Evolutionary conservation across 92 coral and sea anemone genomes (phyloP).

Genomic region (Epizoanthus ramosus): DNA sequence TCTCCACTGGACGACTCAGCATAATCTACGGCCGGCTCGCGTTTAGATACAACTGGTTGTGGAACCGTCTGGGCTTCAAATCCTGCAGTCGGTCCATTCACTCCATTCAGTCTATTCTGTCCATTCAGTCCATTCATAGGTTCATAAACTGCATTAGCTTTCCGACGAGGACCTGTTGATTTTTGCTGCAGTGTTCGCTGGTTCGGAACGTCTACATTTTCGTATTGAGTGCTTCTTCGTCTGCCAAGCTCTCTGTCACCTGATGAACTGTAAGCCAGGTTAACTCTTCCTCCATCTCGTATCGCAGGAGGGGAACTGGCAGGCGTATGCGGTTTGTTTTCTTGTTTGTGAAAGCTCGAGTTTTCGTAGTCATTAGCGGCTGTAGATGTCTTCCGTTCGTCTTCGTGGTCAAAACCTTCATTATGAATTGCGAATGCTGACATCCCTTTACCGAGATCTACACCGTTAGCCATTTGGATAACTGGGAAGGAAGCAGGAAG

Average conservation of each 20-base stretch:
- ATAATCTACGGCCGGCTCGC: background rate
- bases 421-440: background rate
- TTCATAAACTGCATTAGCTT: slow-evolving; percentile 56
- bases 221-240: slow-evolving; percentile 16
- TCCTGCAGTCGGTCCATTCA: background rate
- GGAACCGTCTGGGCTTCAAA: too few species aligned
- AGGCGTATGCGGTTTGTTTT: background rate
- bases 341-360: background rate
- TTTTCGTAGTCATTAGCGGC: slow-evolving; percentile 3
- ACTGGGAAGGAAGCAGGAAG: background rate
- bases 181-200: slow-evolving; percentile 10
- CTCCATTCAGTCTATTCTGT: background rate
- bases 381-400: background rate
- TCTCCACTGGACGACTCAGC: slow-evolving; percentile 26
- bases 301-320: background rate
- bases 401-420: background rate
- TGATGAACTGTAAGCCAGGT: background rate
- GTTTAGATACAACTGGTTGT: background rate
- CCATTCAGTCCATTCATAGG: slow-evolving; percentile 27
- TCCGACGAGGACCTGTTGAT: slow-evolving; percentile 44
- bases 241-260: background rate
- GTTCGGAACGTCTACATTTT: background rate
- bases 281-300: background rate
- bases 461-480: slow-evolving; percentile 15
- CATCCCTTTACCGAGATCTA: slow-evolving; percentile 15